phyloP scores from a whole-genome alignment of 2,113 vertebrate genomes.

The Ptilonorhynchus violaceus region DNA sequence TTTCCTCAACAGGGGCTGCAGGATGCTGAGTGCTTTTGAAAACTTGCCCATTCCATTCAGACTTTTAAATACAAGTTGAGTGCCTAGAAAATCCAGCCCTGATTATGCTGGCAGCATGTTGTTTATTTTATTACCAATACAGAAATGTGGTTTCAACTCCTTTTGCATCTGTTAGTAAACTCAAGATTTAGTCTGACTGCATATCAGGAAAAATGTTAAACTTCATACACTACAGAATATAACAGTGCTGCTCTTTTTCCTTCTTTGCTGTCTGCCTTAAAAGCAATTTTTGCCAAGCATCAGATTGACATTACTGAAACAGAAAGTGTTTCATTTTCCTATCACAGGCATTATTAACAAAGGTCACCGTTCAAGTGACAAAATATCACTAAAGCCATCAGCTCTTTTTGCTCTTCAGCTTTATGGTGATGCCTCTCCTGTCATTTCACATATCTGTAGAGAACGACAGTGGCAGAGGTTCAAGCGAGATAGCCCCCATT shows the following conservation, averaged over 20 bases:
- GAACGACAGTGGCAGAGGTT: not conserved
- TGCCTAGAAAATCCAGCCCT: not conserved
- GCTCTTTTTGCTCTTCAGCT: not conserved
- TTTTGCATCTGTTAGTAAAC: constrained; percentile 15
- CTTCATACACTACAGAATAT: not conserved
- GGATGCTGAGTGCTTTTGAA: not conserved
- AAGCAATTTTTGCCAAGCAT: not conserved
- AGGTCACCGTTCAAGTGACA: not conserved
- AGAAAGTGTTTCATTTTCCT: constrained; percentile 18
- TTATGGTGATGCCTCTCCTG: not conserved
- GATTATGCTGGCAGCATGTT: not conserved
- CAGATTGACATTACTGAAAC: not conserved
- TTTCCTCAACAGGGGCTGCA: not conserved
- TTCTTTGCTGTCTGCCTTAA: not conserved
- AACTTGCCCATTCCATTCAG: not conserved
- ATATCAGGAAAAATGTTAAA: not conserved
- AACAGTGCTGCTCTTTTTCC: not conserved
- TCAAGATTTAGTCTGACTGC: not conserved
- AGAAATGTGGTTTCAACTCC: not conserved
- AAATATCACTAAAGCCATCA: not conserved
- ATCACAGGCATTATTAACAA: not conserved
- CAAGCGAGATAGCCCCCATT: not conserved
- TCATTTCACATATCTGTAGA: not conserved
- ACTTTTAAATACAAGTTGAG: not conserved
- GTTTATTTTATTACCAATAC: not conserved